phyloP scores from a whole-genome alignment of 2,888 invertebrate species.

The Phaonia tiefii region DNA sequence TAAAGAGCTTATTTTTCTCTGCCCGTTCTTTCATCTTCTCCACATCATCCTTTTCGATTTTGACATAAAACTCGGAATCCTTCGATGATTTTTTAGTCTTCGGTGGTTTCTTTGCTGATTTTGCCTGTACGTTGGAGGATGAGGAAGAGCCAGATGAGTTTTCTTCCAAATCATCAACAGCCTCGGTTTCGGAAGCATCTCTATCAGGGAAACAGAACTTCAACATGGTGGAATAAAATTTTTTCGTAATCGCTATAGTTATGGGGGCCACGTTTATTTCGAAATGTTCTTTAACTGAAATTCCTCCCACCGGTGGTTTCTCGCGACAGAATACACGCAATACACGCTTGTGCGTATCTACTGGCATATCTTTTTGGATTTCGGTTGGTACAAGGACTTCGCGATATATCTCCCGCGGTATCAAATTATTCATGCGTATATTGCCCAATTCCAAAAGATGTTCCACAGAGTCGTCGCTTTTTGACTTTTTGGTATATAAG shows the following conservation, averaged over 20 bases:
- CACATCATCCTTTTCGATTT: slow-evolving; percentile 95
- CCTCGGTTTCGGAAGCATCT: slow-evolving; percentile 88
- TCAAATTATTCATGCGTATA: slow-evolving; percentile 95
- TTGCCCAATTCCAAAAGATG: slow-evolving; percentile 98
- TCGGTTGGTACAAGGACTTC: slow-evolving; percentile 92
- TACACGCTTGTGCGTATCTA: slow-evolving; percentile 92
- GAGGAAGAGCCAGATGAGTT: slow-evolving; percentile 81
- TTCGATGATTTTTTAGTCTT: slow-evolving; percentile 84
- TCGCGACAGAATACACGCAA: slow-evolving; percentile 97
- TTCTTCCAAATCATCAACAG: slow-evolving; percentile 84
- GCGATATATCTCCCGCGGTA: slow-evolving; percentile 96
- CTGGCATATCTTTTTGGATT: slow-evolving; percentile 91
- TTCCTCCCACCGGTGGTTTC: slow-evolving; percentile 98
- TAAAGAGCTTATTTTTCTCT: slow-evolving; percentile 98
- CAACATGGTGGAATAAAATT: slow-evolving; percentile 98
- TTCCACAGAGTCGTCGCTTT: slow-evolving; percentile 98
- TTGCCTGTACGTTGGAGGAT: slow-evolving; percentile 79
- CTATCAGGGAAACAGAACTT: slow-evolving; percentile 98
- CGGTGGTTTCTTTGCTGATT: slow-evolving; percentile 74
- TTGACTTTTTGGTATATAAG: slow-evolving; percentile 97
- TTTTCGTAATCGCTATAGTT: slow-evolving; percentile 94
- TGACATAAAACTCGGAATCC: slow-evolving; percentile 94
- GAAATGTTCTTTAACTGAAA: slow-evolving; percentile 99
- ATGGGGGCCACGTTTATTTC: slow-evolving; percentile 98
- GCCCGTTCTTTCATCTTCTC: slow-evolving; percentile 95